Percentiles rank a stretch among this genome's conserved stretches.
These are phyloP conservation scores for Sanderia malayensis DNA, from an alignment of 30 jellyfish, hydroid and myxozoan genomes.

Conservation along the genomic window DNA sequence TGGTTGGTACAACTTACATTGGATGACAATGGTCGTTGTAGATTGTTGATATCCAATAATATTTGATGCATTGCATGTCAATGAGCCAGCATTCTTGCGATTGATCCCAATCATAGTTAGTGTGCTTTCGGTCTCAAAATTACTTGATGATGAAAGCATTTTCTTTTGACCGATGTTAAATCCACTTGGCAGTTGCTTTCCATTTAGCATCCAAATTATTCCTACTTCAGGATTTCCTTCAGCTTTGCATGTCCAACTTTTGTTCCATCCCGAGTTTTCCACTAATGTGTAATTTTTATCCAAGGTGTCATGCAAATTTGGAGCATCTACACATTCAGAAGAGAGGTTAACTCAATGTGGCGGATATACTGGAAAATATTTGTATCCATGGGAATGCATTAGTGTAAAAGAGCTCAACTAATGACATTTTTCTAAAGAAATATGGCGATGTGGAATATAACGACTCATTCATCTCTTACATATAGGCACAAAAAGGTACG, in stretches of 20 bases:
- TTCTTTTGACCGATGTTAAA: neutral
- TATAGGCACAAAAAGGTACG: too few relatives aligned
- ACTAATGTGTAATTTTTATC: neutral
- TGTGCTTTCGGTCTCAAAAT: neutral
- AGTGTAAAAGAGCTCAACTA: too few relatives aligned
- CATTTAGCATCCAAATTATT: constrained; percentile 6
- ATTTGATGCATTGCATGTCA: constrained; percentile 13
- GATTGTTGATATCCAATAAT: neutral
- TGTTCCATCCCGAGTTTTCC: neutral
- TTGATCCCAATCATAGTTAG: constrained; percentile 12
- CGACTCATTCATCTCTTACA: too few relatives aligned
- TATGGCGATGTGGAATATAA: too few relatives aligned
- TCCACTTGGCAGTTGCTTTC: neutral
- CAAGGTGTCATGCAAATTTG: neutral
- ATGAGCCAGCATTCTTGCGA: constrained; percentile 8
- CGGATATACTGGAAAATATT: too few relatives aligned
- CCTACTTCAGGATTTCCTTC: constrained; percentile 10
- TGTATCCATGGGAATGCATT: too few relatives aligned
- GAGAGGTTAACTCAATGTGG: too few relatives aligned
- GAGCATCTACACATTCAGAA: neutral
- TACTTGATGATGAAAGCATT: neutral
- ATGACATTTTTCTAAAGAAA: too few relatives aligned
- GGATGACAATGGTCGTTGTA: neutral
- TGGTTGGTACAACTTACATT: constrained; percentile 20
- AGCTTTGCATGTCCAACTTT: neutral